A percentile compares a stretch with the other conserved stretches of the same genome.
Evolutionary conservation across 2,113 vertebrate genomes (phyloP).

Genomic region (Solea solea): DNA sequence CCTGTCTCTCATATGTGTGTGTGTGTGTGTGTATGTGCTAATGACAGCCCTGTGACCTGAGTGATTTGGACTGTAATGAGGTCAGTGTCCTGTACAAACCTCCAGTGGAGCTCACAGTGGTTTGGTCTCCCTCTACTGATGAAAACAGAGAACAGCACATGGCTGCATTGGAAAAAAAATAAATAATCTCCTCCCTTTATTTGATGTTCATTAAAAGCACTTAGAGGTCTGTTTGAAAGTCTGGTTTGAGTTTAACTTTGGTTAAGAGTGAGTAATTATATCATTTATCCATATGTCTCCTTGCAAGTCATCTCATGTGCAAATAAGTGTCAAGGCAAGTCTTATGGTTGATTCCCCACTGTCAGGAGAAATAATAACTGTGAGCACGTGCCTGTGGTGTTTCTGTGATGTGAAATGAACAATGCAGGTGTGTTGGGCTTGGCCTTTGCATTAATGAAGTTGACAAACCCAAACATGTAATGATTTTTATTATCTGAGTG

Average conservation of each 20-base stretch:
- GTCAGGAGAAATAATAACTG: slow-evolving; percentile 28
- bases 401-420: slow-evolving; percentile 44
- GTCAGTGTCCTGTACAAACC: slow-evolving; percentile 15
- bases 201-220: neutral
- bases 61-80: slow-evolving; percentile 31
- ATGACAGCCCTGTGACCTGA: slow-evolving; percentile 20
- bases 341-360: slow-evolving; percentile 2
- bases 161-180: neutral
- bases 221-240: neutral
- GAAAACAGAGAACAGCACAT: neutral
- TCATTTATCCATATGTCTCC: neutral
- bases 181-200: neutral
- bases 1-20: slow-evolving; percentile 16
- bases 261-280: neutral
- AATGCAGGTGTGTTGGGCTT: slow-evolving; percentile 29
- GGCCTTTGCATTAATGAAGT: neutral
- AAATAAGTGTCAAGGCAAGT: slow-evolving; percentile 9
- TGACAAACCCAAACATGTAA: slow-evolving; percentile 41
- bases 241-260: neutral
- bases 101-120: neutral
- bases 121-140: slow-evolving; percentile 53
- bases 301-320: neutral
- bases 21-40: neutral
- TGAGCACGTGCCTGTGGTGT: slow-evolving; percentile 31
- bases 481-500: slow-evolving; percentile 13